These are phyloP conservation scores for Rhynchophorus ferrugineus DNA, from an alignment of 1,140 invertebrate species.

Conservation along the genomic window DNA sequence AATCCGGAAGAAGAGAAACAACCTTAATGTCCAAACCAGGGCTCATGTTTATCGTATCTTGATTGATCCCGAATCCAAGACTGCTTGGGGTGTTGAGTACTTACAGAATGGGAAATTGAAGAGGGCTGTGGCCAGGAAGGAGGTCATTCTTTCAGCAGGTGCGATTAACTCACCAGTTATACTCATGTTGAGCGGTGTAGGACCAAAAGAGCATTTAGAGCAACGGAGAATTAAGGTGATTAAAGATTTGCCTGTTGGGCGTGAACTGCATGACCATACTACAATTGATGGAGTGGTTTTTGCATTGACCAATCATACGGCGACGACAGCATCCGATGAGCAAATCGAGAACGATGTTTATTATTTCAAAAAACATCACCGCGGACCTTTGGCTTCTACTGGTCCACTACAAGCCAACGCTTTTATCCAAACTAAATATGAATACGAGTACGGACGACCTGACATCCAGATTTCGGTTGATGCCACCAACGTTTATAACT, in stretches of 20 bases:
- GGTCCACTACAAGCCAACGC: slow-evolving; percentile 44
- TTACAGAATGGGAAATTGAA: slow-evolving; percentile 43
- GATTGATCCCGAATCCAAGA: slow-evolving; percentile 60
- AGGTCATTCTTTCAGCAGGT: slow-evolving; percentile 67
- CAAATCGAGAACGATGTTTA: slow-evolving; percentile 47
- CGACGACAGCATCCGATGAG: slow-evolving; percentile 44
- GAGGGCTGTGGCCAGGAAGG: slow-evolving; percentile 49
- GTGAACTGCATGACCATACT: slow-evolving; percentile 73
- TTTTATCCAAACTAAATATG: slow-evolving; percentile 47
- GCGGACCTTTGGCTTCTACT: slow-evolving; percentile 46
- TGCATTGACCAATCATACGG: slow-evolving; percentile 46
- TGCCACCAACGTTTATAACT: slow-evolving; percentile 42
- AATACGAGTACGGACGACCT: slow-evolving; percentile 40
- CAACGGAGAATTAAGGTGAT: slow-evolving; percentile 51
- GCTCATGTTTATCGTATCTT: slow-evolving; percentile 63
- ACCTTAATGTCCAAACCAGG: slow-evolving; percentile 62
- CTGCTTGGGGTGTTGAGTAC: slow-evolving; percentile 63
- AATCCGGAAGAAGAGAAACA: slow-evolving; percentile 56
- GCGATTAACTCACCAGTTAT: slow-evolving; percentile 64
- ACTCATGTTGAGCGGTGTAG: slow-evolving; percentile 68
- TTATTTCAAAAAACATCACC: slow-evolving; percentile 41
- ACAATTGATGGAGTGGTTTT: slow-evolving; percentile 52
- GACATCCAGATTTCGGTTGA: slow-evolving; percentile 61
- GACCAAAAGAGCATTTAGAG: slow-evolving; percentile 53
- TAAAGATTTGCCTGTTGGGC: slow-evolving; percentile 57